phyloP scores from a whole-genome alignment of 1,140 invertebrate species.

The Hypsibius dujardini region DNA sequence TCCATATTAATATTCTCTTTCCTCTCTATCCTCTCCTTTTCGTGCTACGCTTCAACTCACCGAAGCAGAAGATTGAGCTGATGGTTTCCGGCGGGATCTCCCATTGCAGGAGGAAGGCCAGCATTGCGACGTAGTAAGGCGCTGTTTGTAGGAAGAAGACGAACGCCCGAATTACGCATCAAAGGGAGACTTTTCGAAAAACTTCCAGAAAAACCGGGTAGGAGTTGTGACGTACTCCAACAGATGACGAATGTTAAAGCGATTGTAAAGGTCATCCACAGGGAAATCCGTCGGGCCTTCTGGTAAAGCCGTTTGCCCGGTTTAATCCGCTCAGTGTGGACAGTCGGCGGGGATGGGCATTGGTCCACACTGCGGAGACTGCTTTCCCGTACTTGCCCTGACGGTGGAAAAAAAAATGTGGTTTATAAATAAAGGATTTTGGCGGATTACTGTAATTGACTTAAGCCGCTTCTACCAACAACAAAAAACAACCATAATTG shows the following conservation, averaged over 20 bases:
- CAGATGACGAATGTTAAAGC: constrained; percentile 5
- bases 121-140: constrained; percentile 3
- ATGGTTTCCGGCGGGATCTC: not conserved
- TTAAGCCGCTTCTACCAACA: not conserved
- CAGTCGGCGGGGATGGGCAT: not conserved
- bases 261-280: constrained; percentile 13
- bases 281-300: not conserved
- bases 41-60: not conserved
- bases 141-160: not conserved
- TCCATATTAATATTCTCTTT: not conserved
- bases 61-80: not conserved
- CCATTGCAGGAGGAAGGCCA: not conserved
- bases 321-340: not conserved
- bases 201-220: not conserved
- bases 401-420: not conserved
- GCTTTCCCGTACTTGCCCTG: not conserved
- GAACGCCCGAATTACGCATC: not conserved
- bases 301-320: not conserved
- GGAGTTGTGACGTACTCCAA: constrained; percentile 5
- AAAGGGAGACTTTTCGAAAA: not conserved
- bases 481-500: not conserved
- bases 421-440: not conserved
- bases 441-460: not conserved
- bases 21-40: not conserved
- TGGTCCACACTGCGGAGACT: not conserved